Evolutionary conservation across 2,888 invertebrate genomes (phyloP).

Genomic region (Tyria jacobaeae): DNA sequence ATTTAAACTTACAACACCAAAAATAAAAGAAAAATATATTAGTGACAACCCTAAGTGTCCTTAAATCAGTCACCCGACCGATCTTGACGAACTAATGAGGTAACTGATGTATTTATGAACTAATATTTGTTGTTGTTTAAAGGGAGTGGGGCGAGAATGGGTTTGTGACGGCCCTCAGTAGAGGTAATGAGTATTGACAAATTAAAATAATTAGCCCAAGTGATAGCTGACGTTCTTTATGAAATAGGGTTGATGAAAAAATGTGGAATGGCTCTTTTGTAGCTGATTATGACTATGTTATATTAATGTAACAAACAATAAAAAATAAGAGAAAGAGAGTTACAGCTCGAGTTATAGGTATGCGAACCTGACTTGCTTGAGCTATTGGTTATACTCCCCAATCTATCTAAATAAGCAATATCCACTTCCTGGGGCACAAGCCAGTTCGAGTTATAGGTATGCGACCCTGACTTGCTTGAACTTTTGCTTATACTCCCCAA

Average conservation of each 20-base stretch:
- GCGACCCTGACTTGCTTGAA: too few relatives aligned
- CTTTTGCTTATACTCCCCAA: too few relatives aligned
- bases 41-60: constrained; percentile 7
- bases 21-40: background rate
- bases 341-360: too few relatives aligned
- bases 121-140: constrained; percentile 18
- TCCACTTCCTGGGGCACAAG: too few relatives aligned
- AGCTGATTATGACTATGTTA: too few relatives aligned
- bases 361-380: too few relatives aligned
- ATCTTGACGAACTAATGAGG: constrained; percentile 13
- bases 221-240: constrained; percentile 7
- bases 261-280: background rate
- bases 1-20: background rate
- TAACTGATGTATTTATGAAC: constrained; percentile 21
- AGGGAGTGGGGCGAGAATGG: constrained; percentile 13
- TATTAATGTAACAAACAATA: too few relatives aligned
- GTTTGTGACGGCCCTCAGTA: constrained; percentile 3
- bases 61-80: constrained; percentile 18
- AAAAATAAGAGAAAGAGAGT: too few relatives aligned
- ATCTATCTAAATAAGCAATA: too few relatives aligned
- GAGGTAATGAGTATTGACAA: constrained; percentile 20
- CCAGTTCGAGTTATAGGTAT: too few relatives aligned
- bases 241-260: background rate
- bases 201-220: constrained; percentile 14
- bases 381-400: too few relatives aligned